Base-by-base conservation (phyloP, 2,797 vertebrate genomes). In the Pogoniulus pusillus region DNA sequence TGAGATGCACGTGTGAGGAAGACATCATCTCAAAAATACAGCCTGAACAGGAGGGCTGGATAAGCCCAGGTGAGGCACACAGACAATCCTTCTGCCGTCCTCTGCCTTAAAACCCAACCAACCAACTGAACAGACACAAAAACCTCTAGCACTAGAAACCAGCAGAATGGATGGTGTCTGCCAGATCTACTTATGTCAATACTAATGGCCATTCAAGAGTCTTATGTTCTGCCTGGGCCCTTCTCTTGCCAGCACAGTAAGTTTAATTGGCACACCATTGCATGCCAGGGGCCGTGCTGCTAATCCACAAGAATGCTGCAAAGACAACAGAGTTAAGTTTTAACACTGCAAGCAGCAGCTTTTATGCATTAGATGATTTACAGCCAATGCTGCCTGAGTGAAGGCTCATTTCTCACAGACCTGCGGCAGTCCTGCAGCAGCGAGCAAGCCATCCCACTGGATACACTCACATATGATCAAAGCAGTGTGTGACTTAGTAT, bases 331-430 rank as follows among this genome's bases (percentile, higher is more conserved):
- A 71, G 69, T 22, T 74, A 77, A 74, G 47, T 54, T 88, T 71
- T 49, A 65, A 30, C 41, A 43, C 34, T 51, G 51, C 8, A 18
- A 80, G 68, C 57, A 86, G 71, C 47, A 86, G 62, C n/a, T 71
- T 65, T 62, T 45, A 49, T 10, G 11, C 45, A 13, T 39, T 59
- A n/a, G 51, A 47, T 1, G 2, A 68, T n/a, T 71, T 57, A 32
- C 60, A 91, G 60, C 12, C 86, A 82, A 19, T 0, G 0, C 2
- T 86, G 45, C 20, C 72, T 29, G 35, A 82, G 51, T 10, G 63
- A 79, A 82, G 63, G 43, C 22, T 89, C 62, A 3, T 63, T 85
- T 66, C 79, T 89, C 55, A n/a, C 7, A 78, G 60, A 80, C 29
- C 35, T 60, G 60, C 1, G 1, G 82, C 58, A 57, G 41, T 2